Evolutionary conservation across 1,140 invertebrate genomes (phyloP).

Genomic region (Polypedilum vanderplanki): DNA sequence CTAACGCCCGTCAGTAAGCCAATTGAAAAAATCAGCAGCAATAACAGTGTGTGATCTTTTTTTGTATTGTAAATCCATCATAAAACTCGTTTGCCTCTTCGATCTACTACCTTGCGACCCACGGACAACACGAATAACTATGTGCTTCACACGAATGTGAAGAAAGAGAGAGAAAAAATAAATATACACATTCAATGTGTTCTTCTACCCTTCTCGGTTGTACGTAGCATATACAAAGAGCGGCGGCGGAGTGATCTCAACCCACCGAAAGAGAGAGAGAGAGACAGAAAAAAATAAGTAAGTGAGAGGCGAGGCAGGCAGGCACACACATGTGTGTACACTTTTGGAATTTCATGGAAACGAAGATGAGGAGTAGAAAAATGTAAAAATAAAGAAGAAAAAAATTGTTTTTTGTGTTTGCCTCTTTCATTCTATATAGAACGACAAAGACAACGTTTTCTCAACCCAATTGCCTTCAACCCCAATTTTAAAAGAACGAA

Average conservation of each 20-base stretch:
- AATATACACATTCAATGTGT: not conserved
- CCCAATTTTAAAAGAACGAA: not conserved
- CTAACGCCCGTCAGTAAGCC: too few species aligned
- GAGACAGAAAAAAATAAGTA: too few species aligned
- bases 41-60: constrained; percentile 3
- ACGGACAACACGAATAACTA: constrained; percentile 21
- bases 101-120: not conserved
- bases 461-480: not conserved
- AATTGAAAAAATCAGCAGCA: not conserved
- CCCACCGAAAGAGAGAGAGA: too few species aligned
- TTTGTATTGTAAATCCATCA: not conserved
- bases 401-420: not conserved
- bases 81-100: constrained; percentile 24
- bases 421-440: not conserved
- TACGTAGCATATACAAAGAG: not conserved
- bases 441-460: not conserved
- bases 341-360: constrained; percentile 13
- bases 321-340: constrained; percentile 17
- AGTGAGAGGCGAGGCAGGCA: not conserved
- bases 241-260: not conserved
- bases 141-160: constrained; percentile 11
- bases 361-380: constrained; percentile 7
- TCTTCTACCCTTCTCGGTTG: constrained; percentile 27
- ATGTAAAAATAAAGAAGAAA: not conserved
- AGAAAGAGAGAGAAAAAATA: not conserved